A percentile compares a stretch with the other conserved stretches of the same genome.
phyloP scores from a whole-genome alignment of 1,140 invertebrate genomes.

The Tetragnatha versicolor region DNA sequence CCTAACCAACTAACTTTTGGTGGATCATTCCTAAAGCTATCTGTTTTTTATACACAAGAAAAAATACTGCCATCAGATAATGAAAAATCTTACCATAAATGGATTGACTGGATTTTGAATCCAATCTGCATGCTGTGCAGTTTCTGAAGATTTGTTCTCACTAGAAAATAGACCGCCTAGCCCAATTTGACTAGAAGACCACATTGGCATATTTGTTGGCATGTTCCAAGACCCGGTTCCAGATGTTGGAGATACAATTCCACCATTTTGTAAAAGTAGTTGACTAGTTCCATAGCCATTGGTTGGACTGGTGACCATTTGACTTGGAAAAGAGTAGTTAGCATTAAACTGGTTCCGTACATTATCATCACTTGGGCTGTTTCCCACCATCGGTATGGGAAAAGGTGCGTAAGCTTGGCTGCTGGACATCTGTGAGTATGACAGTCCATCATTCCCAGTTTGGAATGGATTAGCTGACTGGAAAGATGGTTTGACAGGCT shows the following conservation, averaged over 20 bases:
- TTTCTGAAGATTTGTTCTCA: conserved; percentile 27
- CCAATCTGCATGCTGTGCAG: conserved; percentile 49
- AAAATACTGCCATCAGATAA: too few species aligned
- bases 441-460: conserved; percentile 4
- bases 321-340: conserved; percentile 27
- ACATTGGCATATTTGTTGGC: conserved; percentile 27
- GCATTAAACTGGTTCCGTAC: conserved; percentile 40
- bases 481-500: background rate
- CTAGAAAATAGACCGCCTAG: conserved; percentile 33
- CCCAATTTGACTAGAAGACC: conserved; percentile 50
- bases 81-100: conserved; percentile 18
- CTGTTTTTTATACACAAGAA: too few species aligned
- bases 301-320: conserved; percentile 22
- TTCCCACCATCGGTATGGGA: conserved; percentile 45
- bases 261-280: conserved; percentile 42
- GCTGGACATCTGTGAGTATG: conserved; percentile 8
- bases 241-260: conserved; percentile 33
- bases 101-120: conserved; percentile 50
- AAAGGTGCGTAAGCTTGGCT: conserved; percentile 40
- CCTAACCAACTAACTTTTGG: too few species aligned
- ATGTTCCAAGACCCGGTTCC: conserved; percentile 25
- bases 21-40: too few species aligned
- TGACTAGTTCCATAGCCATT: conserved; percentile 33
- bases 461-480: conserved; percentile 51
- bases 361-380: conserved; percentile 47